A percentile compares a stretch with the other conserved stretches of the same genome.
phyloP scores from a whole-genome alignment of 2,888 invertebrate species.

The Lymantria dispar region DNA sequence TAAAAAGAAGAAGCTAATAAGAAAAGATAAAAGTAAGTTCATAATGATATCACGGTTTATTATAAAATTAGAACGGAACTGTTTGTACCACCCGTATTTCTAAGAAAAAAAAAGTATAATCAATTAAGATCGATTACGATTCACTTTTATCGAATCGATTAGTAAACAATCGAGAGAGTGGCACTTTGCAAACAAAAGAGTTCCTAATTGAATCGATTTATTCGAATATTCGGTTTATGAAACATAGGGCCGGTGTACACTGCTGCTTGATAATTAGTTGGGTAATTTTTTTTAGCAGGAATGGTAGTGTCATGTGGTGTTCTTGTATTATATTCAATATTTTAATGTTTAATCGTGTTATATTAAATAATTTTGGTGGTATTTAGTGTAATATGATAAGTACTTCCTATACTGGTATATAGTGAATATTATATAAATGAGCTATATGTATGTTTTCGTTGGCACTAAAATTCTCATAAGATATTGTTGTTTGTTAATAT shows the following conservation, averaged over 20 bases:
- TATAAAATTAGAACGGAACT: conserved; percentile 1
- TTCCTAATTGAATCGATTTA: conserved; percentile 33
- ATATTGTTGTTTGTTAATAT: too few relatives aligned
- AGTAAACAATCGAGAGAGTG: conserved; percentile 26
- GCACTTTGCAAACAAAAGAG: conserved; percentile 38
- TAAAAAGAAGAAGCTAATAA: not conserved
- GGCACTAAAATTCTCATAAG: too few relatives aligned
- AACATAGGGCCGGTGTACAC: conserved; percentile 10
- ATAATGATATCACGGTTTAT: not conserved
- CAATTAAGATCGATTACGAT: conserved; percentile 16
- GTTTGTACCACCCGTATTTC: conserved; percentile 1
- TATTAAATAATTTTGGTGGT: too few relatives aligned
- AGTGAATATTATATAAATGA: too few relatives aligned
- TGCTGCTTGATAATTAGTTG: not conserved
- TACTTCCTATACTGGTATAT: too few relatives aligned
- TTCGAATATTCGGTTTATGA: conserved; percentile 24
- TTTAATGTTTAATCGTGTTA: too few relatives aligned
- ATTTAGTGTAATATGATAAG: too few relatives aligned
- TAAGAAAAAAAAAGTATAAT: conserved; percentile 9
- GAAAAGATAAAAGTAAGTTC: not conserved
- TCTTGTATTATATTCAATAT: too few relatives aligned
- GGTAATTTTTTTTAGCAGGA: too few relatives aligned
- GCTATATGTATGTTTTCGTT: too few relatives aligned
- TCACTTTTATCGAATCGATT: conserved; percentile 18
- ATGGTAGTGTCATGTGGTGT: too few relatives aligned